Conservation (phyloP, 2,113 vertebrate genomes). For the Dasypus novemcinctus region DNA sequence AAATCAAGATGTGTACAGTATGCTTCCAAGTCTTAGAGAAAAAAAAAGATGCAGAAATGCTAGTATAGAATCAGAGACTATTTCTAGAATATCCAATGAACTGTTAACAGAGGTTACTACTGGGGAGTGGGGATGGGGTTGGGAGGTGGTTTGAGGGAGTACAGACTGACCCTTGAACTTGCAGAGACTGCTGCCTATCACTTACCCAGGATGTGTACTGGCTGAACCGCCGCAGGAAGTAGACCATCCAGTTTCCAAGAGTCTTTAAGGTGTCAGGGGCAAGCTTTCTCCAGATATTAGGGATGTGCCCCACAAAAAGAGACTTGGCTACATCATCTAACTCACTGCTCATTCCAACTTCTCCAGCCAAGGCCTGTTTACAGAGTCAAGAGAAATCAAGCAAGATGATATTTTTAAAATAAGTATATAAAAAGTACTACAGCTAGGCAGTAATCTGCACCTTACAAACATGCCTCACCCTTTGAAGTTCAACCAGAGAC, state of each 20-base stretch:
- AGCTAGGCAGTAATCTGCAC: neutral
- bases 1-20: fast-evolving
- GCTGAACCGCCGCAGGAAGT: slow-evolving; percentile 89
- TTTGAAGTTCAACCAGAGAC: slow-evolving; percentile 91
- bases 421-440: neutral
- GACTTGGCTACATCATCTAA: slow-evolving; percentile 92
- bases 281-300: slow-evolving; percentile 92
- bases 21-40: neutral
- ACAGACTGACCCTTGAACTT: neutral
- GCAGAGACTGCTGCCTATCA: fast-evolving
- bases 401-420: fast-evolving
- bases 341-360: slow-evolving; percentile 97
- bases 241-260: slow-evolving; percentile 94
- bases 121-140: fast-evolving
- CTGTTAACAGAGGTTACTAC: neutral
- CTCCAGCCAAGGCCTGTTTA: slow-evolving; percentile 92
- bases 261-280: slow-evolving; percentile 95
- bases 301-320: slow-evolving; percentile 93
- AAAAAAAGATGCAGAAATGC: neutral
- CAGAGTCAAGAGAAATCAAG: neutral
- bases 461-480: slow-evolving; percentile 77
- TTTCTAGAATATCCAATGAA: neutral
- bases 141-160: neutral
- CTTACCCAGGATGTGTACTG: slow-evolving; percentile 94
- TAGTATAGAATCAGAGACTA: neutral